Base-by-base conservation (phyloP, 1,140 invertebrate species). In the Probaryconus sp. region DNA sequence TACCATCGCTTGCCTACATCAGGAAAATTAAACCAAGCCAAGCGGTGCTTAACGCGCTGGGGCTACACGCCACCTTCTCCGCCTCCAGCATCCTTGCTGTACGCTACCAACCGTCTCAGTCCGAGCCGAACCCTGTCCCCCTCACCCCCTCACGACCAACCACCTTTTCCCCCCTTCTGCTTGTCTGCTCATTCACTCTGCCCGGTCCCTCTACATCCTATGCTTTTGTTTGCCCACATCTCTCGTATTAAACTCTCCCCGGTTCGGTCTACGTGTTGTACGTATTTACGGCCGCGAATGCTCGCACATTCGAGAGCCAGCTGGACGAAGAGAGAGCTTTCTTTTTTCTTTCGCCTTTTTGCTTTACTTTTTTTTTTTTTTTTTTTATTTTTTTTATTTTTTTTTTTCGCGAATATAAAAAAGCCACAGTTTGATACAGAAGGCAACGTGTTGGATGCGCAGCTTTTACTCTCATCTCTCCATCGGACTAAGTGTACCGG, bases 21-120 rank as follows among this genome's bases (percentile, higher is more conserved):
- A 86, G 82, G 86, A 87, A 87, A 87, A 87, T 87, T 87, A 86
- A 87, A 87, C 79, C 86, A 87, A 87, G 83, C 85, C 84, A 85
- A 87, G 85, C 86, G 84, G 79, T 87, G 85, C 80, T 86, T 87
- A 87, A 87, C 85, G 81, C 84, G 86, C 79, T 85, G 83, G 81
- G 82, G 84, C 85, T 83, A 87, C 83, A 83, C 76, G 80, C 82
- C 64, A 68, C 79, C 74, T 77, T 79, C 78, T 81, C 78, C 79
- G 79, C 78, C 79, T 68, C 78, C 77, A 69, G 67, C 76, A 76
- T 81, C 77, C 56, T 71, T 70, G 64, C 69, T 33, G 47, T 61
- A 43, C 35, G 53, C 38, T 65, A 40, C 72, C 63, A 65, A 48
- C 38, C 56, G 60, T 42, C 65, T 71, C 67, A 75, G 74, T 69